A percentile compares a stretch with the other conserved stretches of the same genome.
Conservation (phyloP, 2,888 invertebrate species). For the Strigamia crassipes region DNA sequence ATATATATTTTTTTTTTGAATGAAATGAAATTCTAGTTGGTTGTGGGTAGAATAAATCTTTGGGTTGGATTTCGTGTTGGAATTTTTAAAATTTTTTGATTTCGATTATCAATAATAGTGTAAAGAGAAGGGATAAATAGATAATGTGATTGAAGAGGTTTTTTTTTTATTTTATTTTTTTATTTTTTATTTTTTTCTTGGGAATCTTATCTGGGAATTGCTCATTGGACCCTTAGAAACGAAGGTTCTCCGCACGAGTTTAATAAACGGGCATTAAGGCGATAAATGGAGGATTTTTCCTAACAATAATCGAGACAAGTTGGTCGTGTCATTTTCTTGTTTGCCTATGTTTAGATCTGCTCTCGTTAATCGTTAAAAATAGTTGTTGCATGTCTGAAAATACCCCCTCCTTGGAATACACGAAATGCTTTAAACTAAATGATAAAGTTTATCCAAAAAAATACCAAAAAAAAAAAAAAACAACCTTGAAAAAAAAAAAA, state of each 20-base stretch:
- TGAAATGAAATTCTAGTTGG: background rate
- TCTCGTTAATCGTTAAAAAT: slow-evolving; percentile 11
- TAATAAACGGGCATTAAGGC: background rate
- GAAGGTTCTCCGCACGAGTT: background rate
- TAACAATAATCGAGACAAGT: background rate
- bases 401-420: slow-evolving; percentile 19
- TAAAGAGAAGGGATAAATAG: background rate
- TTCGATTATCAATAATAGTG: too few relatives aligned
- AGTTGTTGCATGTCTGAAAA: slow-evolving; percentile 1
- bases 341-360: slow-evolving; percentile 27
- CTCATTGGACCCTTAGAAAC: background rate
- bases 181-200: background rate
- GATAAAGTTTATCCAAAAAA: background rate
- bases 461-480: background rate
- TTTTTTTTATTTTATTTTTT: background rate
- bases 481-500: background rate
- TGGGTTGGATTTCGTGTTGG: background rate
- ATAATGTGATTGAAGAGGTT: background rate
- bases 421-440: background rate
- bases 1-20: background rate
- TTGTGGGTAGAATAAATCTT: background rate
- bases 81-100: background rate
- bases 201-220: background rate
- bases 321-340: slow-evolving; percentile 2
- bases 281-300: background rate